Evolutionary conservation across 2,888 invertebrate species (phyloP).

Genomic region (Ochropleura plecta): DNA sequence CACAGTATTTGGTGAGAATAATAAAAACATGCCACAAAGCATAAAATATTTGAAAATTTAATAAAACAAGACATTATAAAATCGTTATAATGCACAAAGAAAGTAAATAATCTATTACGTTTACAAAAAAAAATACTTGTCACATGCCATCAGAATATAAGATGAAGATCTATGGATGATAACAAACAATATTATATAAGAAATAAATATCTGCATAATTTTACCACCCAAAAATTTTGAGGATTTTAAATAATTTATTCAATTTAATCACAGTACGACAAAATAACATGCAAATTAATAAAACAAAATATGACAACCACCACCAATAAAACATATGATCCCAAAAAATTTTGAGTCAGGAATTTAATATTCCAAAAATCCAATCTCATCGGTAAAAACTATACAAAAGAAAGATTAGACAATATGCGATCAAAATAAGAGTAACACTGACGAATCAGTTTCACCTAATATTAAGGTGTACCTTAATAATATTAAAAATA

Average conservation of each 20-base stretch:
- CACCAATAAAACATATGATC: conserved; percentile 40
- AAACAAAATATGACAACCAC: conserved; percentile 37
- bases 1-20: conserved; percentile 63
- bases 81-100: conserved; percentile 15
- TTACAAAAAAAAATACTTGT: conserved; percentile 3
- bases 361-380: neutral
- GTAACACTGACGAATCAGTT: neutral
- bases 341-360: neutral
- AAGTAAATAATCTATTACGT: neutral
- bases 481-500: too few species aligned
- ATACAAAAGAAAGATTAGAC: neutral
- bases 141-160: conserved; percentile 33
- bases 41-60: conserved; percentile 1
- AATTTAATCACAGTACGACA: conserved; percentile 32
- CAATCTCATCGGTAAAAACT: conserved; percentile 4
- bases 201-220: neutral
- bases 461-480: too few species aligned
- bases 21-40: conserved; percentile 56
- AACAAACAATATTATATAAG: neutral
- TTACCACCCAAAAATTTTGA: neutral
- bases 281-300: conserved; percentile 57
- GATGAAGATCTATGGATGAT: conserved; percentile 2
- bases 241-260: neutral
- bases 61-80: conserved; percentile 17
- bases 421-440: conserved; percentile 29